Conservation (phyloP, 1,140 invertebrate genomes). For the Schmidtea mediterranea region DNA sequence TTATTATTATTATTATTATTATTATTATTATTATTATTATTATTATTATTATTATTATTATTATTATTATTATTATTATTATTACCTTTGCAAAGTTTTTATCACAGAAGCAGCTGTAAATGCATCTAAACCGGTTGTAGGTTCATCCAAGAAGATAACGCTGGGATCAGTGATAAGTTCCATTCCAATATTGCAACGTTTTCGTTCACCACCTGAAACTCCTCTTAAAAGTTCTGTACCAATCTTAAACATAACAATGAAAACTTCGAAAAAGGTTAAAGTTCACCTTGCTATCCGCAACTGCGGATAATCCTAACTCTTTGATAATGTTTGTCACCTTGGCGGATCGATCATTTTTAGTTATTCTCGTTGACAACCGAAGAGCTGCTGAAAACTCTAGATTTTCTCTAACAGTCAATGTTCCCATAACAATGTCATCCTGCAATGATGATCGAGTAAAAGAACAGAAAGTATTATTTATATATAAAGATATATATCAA, state of each 20-base stretch:
- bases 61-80: not conserved
- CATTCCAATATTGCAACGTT: conserved; percentile 25
- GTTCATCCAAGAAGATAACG: conserved; percentile 26
- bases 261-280: not conserved
- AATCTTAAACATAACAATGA: too few species aligned
- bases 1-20: too few species aligned
- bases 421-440: conserved; percentile 12
- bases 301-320: conserved; percentile 17
- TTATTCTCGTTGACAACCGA: conserved; percentile 12
- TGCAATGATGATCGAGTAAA: conserved; percentile 3
- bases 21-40: too few species aligned
- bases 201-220: conserved; percentile 24
- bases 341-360: conserved; percentile 11
- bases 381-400: conserved; percentile 21
- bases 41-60: too few species aligned
- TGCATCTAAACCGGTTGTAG: conserved; percentile 26
- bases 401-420: conserved; percentile 16
- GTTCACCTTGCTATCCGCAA: conserved; percentile 18
- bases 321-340: conserved; percentile 17
- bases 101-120: conserved; percentile 25
- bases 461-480: not conserved
- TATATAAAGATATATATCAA: too few species aligned
- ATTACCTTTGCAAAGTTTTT: conserved; percentile 17
- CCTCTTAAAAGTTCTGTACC: conserved; percentile 24
- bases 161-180: conserved; percentile 23